Evolutionary conservation across 2,113 vertebrate species (phyloP).

Genomic region (Cheirogaleus medius): DNA sequence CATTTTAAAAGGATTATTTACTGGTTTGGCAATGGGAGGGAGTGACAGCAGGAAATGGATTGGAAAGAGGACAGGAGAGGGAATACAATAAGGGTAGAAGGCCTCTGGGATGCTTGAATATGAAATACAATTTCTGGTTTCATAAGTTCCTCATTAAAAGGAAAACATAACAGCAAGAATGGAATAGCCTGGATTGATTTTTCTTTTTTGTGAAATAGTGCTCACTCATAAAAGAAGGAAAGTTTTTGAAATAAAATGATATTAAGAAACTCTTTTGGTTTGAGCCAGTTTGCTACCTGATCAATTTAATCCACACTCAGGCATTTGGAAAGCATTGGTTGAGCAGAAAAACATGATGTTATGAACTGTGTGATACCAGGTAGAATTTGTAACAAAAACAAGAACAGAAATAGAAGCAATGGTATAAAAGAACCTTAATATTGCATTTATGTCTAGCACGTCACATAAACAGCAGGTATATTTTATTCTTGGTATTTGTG

Average conservation of each 20-base stretch:
- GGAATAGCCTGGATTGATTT: slow-evolving; percentile 29
- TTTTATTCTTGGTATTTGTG: not conserved
- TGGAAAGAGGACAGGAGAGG: not conserved
- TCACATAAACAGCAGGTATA: not conserved
- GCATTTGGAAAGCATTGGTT: not conserved
- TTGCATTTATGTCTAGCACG: not conserved
- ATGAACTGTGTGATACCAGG: not conserved
- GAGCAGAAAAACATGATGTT: not conserved
- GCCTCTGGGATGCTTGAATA: not conserved
- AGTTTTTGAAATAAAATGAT: slow-evolving; percentile 12
- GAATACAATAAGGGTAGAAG: not conserved
- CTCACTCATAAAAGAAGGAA: not conserved
- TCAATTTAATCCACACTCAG: not conserved
- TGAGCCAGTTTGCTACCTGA: slow-evolving; percentile 41
- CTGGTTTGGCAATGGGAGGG: slow-evolving; percentile 33
- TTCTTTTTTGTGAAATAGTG: not conserved
- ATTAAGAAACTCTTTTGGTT: not conserved
- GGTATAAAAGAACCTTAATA: not conserved
- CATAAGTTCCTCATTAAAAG: slow-evolving; percentile 58
- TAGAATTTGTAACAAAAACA: not conserved
- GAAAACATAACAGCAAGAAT: slow-evolving; percentile 16
- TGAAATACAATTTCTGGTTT: slow-evolving; percentile 61
- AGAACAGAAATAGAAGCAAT: not conserved
- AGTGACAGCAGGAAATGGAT: not conserved
- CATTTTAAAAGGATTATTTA: slow-evolving; percentile 75